Evolutionary conservation across 2,113 vertebrate species (phyloP).

Genomic region (Recurvirostra avosetta): DNA sequence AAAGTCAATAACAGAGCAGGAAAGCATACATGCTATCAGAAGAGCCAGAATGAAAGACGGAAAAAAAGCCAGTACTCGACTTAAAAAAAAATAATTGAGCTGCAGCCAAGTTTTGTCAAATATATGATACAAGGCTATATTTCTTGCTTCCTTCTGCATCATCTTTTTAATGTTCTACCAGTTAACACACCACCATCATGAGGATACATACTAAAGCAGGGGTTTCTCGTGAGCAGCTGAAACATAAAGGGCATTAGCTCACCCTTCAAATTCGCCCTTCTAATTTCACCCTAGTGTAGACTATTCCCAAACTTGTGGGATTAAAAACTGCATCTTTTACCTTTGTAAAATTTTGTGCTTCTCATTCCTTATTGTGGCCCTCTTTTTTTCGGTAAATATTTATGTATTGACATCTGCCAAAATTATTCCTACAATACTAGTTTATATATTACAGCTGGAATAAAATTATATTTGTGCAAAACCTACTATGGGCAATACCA

Average conservation of each 20-base stretch:
- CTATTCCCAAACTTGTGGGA: background rate
- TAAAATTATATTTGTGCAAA: background rate
- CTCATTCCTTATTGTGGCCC: background rate
- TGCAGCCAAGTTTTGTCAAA: background rate
- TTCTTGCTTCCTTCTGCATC: background rate
- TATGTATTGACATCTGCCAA: background rate
- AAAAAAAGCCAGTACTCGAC: background rate
- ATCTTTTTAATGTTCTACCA: background rate
- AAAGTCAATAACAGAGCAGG: conserved; percentile 53
- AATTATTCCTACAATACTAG: background rate
- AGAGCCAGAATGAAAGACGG: background rate
- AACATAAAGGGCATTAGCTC: background rate
- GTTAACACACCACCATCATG: background rate
- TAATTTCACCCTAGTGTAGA: background rate
- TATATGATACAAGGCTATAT: background rate
- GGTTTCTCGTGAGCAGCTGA: background rate
- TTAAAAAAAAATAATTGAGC: background rate
- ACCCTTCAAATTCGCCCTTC: background rate
- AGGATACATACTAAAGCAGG: background rate
- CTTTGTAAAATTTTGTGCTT: background rate
- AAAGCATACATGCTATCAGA: conserved; percentile 40
- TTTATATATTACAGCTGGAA: background rate
- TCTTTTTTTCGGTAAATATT: background rate
- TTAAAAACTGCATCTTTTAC: background rate
- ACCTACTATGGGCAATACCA: background rate